Percentiles rank a stretch among this genome's conserved stretches.
Evolutionary conservation across 2,113 vertebrate species (phyloP).

Genomic region (Pygoscelis antarcticus): DNA sequence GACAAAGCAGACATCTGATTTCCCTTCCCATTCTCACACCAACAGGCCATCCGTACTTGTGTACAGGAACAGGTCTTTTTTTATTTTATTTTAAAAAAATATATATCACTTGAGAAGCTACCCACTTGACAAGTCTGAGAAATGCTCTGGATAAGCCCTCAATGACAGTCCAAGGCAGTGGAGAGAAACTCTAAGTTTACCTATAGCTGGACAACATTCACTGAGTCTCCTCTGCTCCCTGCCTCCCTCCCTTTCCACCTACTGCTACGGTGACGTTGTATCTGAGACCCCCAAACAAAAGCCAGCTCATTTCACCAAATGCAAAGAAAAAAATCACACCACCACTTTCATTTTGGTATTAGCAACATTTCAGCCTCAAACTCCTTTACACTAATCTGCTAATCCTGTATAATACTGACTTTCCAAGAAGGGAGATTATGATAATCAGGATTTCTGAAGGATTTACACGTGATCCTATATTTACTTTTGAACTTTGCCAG

Average conservation of each 20-base stretch:
- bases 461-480: conserved; percentile 18
- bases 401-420: not conserved
- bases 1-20: not conserved
- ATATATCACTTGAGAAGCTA: not conserved
- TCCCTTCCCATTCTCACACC: not conserved
- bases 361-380: not conserved
- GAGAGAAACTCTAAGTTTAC: not conserved
- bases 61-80: not conserved
- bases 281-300: not conserved
- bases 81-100: not conserved
- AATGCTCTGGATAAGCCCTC: not conserved
- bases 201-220: not conserved
- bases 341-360: not conserved
- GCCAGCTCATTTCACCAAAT: not conserved
- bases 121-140: not conserved
- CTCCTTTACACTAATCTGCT: not conserved
- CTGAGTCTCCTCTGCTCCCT: not conserved
- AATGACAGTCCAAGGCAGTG: not conserved
- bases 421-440: not conserved
- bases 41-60: not conserved
- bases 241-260: not conserved
- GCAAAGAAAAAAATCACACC: not conserved
- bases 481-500: not conserved
- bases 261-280: not conserved
- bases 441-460: conserved; percentile 49